Conservation (phyloP, 2,113 vertebrate genomes). For the Phylloscopus trochiloides region DNA sequence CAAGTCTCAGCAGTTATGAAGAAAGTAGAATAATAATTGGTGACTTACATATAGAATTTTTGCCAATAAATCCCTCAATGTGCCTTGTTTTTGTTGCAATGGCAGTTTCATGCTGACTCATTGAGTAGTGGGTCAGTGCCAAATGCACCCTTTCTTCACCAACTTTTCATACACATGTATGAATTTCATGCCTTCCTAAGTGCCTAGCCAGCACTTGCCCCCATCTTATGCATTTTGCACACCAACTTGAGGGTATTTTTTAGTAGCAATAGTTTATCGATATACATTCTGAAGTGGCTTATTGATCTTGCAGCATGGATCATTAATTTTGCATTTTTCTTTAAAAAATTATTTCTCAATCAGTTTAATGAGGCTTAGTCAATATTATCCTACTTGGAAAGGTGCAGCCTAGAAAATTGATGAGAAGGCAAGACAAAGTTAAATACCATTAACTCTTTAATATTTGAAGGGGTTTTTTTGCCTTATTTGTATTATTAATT, state of each 20-base stretch:
- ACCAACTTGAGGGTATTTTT: background rate
- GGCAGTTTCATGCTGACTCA: background rate
- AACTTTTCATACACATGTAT: background rate
- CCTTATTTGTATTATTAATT: background rate
- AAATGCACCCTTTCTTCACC: background rate
- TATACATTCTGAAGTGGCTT: background rate
- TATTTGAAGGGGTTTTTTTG: background rate
- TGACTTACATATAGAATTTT: background rate
- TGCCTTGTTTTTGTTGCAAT: background rate
- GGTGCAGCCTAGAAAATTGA: background rate
- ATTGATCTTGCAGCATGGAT: background rate
- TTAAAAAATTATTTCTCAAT: conserved; percentile 1
- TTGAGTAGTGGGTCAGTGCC: background rate
- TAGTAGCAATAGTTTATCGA: background rate
- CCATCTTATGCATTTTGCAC: background rate
- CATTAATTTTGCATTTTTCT: conserved; percentile 35
- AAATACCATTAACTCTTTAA: background rate
- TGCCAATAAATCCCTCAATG: background rate
- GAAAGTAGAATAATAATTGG: background rate
- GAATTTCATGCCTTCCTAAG: background rate
- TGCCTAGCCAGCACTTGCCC: background rate
- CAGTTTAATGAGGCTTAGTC: conserved; percentile 23
- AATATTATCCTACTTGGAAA: background rate
- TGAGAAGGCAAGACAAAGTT: background rate
- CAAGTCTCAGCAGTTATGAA: background rate